Evolutionary conservation across 1,140 invertebrate genomes (phyloP), one percentile per base, ranked within the genome.

Genomic region (Lutraria rhynchaena): DNA sequence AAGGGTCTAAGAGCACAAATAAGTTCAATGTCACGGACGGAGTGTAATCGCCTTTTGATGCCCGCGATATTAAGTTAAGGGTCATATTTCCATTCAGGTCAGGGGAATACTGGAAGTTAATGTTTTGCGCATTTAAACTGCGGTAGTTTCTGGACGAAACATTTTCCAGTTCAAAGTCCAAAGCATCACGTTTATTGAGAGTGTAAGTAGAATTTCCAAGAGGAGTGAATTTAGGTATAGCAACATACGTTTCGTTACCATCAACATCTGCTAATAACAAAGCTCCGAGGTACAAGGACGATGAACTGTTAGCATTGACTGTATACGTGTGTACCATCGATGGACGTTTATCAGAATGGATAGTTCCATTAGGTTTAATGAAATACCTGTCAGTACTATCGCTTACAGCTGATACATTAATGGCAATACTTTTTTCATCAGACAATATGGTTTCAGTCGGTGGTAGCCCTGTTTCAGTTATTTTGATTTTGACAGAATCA

Each of bases 1-100:
- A 83, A 0, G 81, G 81, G 41, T 74, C 77, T 24, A 60, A 22
- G 15, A 83, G 41, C 46, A 83, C 44, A 57, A 35, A 74, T 19
- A 83, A 24, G 22, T 53, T 31, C 1, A 83, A 1, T 9, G 73
- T 76, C n/a, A 83, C 31, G 17, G 37, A 55, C 3, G 46, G 71
- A 33, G 71, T 76, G 29, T 53, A 76, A 53, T n/a, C 27, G 7
- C 29, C 31, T 19, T 55, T 51, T 3, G 24, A 27, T 24, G 24
- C 37, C 27, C 37, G 7, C 29, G 53, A 41, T 13, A 58, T 69
- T n/a, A 80, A 63, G 15, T 63, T 49, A 3, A 61, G 58, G 3
- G 24, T 63, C 74, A 63, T 76, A 15, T 76, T 76, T 41, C 60
- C 60, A 27, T 44, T 51, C 3, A 29, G n/a, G 3, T 53, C 31